Evolutionary conservation across 1,140 invertebrate species (phyloP).

Genomic region (Brachionus plicatilis): DNA sequence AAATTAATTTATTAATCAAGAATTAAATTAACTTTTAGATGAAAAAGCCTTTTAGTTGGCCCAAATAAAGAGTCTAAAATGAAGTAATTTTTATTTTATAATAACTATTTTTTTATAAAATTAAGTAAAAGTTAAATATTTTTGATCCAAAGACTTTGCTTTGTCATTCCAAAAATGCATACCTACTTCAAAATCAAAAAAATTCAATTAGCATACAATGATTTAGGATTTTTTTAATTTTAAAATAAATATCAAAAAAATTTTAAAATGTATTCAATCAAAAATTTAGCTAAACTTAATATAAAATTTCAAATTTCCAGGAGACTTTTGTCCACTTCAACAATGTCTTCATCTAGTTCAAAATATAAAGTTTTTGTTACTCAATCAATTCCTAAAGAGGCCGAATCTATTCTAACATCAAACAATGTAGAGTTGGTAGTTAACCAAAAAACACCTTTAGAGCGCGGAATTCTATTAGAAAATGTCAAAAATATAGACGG

Average conservation of each 20-base stretch:
- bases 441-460: slow-evolving; percentile 8
- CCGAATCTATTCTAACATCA: neutral
- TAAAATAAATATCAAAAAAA: neutral
- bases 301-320: neutral
- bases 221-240: neutral
- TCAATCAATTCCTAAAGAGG: slow-evolving; percentile 7
- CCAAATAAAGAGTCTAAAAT: no score
- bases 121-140: neutral
- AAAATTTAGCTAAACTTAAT: neutral
- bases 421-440: slow-evolving; percentile 19
- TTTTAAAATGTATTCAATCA: neutral
- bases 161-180: no score
- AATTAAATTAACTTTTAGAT: no score
- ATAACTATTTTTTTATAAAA: neutral
- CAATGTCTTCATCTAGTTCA: neutral
- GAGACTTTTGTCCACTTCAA: neutral
- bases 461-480: neutral
- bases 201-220: neutral
- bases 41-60: no score
- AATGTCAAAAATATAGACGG: neutral
- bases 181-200: no score
- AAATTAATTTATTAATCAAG: no score
- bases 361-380: slow-evolving; percentile 6
- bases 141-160: neutral
- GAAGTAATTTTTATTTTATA: no score